Base-by-base conservation (phyloP, 2,797 vertebrate species). In the Kryptolebias ocellatus region DNA sequence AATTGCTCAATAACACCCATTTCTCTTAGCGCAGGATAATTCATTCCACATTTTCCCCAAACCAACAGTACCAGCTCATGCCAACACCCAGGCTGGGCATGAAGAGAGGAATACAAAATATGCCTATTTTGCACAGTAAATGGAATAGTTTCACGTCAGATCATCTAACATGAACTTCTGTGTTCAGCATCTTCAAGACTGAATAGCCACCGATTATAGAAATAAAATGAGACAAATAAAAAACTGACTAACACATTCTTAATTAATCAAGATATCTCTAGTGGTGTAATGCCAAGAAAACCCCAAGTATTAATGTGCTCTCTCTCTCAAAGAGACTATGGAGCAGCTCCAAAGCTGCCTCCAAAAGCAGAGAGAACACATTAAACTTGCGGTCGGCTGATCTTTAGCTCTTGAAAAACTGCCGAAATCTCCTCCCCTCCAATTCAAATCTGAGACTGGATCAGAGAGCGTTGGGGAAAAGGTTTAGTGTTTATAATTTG, bases 401-500 rank as follows among this genome's bases (percentile, higher is more conserved):
- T 90, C 91, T 92, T 91, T 88, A 90, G 89, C 81, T 87, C 78
- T 84, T 86, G 71, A 90, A 79, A 88, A 87, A 90, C 80, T 68
- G 81, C 78, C 57, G 70, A 79, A 83, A 83, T 85, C 83, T 89
- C 76, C 82, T 86, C 78, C 60, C 70, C 8, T 76, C 76, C 70
- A 71, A 83, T 83, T 75, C 88, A 84, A 87, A 84, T 85, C 82
- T 90, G 76, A 85, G 90, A 84, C 84, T 77, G 87, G 87, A 90
- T 89, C 86, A 78, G 79, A 80, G 85, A 81, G 85, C 52, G 58
- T 39, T 39, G 84, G 79, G 86, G 88, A 83, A 86, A 90, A 83
- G 80, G 82, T 85, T 92, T 91, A 88, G 83, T 83, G 83, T 87
- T 92, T 83, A 83, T 90, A 89, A 90, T 92, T 90, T 92, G 80